Percentiles rank a stretch among this genome's conserved stretches.
Evolutionary conservation across 2,113 vertebrate species (phyloP).

Genomic region (Okapia johnstoni): DNA sequence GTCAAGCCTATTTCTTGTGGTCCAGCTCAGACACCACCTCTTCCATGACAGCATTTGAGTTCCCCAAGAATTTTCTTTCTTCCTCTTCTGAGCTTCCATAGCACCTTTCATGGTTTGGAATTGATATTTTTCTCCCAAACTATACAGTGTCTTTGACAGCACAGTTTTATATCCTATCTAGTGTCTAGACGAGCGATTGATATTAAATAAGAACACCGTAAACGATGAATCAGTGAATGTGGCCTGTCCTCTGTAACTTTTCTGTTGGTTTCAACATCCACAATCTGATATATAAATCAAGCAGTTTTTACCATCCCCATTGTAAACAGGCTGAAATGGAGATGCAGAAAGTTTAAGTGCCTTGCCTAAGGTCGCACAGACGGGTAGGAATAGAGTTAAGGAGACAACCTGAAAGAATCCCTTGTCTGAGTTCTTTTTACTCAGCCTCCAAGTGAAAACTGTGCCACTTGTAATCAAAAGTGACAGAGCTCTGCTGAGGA

Average conservation of each 20-base stretch:
- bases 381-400: background rate
- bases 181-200: background rate
- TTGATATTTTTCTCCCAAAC: background rate
- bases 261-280: background rate
- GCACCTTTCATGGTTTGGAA: background rate
- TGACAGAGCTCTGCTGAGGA: background rate
- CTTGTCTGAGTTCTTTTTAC: background rate
- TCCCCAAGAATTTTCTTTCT: background rate
- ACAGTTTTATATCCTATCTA: background rate
- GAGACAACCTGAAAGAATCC: background rate
- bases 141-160: background rate
- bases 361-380: background rate
- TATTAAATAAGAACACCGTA: background rate
- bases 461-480: background rate
- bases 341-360: background rate
- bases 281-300: background rate
- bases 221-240: background rate
- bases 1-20: fast-evolving
- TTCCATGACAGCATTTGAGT: background rate
- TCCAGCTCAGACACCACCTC: too few species aligned
- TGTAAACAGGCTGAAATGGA: background rate
- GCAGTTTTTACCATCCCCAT: background rate
- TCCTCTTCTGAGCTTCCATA: background rate
- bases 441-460: background rate
- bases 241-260: background rate